These are phyloP conservation scores for Psammodynastes pulverulentus DNA, from an alignment of 2,113 vertebrate species.

Conservation along the genomic window DNA sequence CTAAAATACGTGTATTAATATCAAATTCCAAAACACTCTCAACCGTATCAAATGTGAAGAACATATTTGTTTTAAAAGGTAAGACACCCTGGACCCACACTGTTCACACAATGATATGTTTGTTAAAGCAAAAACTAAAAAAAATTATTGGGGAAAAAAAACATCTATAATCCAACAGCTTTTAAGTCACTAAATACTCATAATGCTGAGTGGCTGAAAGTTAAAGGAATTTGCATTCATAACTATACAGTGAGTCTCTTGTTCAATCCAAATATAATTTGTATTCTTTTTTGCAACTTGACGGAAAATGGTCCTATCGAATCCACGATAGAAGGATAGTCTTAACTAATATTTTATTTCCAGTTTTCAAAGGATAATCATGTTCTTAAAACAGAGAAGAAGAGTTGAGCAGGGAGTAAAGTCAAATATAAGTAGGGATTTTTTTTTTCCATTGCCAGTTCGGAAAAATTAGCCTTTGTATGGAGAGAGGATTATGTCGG, in stretches of 20 bases:
- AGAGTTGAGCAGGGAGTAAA: neutral
- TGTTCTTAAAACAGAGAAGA: neutral
- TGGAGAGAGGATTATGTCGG: neutral
- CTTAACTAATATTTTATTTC: neutral
- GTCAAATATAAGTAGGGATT: neutral
- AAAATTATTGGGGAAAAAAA: no score
- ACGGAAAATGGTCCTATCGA: neutral
- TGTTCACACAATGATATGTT: no score
- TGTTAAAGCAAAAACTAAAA: no score
- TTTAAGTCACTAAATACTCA: slow-evolving; percentile 28
- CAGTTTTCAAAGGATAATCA: neutral
- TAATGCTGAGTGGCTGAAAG: slow-evolving; percentile 5
- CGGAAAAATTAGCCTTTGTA: neutral
- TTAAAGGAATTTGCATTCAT: slow-evolving; percentile 29
- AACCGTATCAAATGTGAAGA: no score
- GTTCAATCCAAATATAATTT: neutral
- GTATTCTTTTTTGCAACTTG: neutral
- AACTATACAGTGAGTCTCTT: slow-evolving; percentile 27
- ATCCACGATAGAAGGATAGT: neutral
- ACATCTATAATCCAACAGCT: neutral
- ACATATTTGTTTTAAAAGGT: no score
- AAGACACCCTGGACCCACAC: no score
- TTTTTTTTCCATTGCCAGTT: neutral
- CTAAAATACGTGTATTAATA: no score
- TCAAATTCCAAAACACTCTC: no score